Evolutionary conservation across 2,888 invertebrate species (phyloP), one percentile per base, ranked within the genome.

Genomic region (Ischnura elegans): DNA sequence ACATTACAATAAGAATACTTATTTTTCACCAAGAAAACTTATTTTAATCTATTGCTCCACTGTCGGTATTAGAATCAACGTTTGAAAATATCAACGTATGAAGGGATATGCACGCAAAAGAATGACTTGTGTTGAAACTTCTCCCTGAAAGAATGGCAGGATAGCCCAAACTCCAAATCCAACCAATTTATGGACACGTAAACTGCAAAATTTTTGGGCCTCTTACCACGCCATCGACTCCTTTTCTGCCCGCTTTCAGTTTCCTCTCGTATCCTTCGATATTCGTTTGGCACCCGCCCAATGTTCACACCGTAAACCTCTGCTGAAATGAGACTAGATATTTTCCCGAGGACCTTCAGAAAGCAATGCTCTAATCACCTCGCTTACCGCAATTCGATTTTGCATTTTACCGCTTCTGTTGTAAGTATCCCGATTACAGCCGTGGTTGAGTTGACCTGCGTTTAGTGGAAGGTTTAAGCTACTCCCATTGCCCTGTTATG

Each of bases 311-410:
- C 45, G n/a, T 25, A 21, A 45, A 21, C n/a, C 8, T n/a, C n/a
- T n/a, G n/a, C 47, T 29, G 19, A 16, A 36, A 51, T 29, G 29
- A 87, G 51, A 47, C 16, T 25, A 25, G 46, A 13, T n/a, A 87
- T 29, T 51, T 51, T 87, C 87, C 6, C 47, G 19, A 87, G 47
- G 87, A 13, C 51, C n/a, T 47, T 87, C 87, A 87, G 51, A 51
- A 47, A 51, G 47, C 47, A 29, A 42, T 46, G 46, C 47, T 29
- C 47, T 36, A 47, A 47, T 29, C n/a, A 87, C 47, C 87, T 87
- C 29, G 36, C 87, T 87, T 51, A 51, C 87, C 87, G 46, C 87
- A 51, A 87, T 47, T 87, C 47, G 87, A 87, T 25, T 87, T 87
- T 47, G 47, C n/a, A 87, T 51, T 87, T 16, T 36, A 10, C 51